phyloP scores from a whole-genome alignment of 2,797 vertebrate genomes.

The Ispidina picta region DNA sequence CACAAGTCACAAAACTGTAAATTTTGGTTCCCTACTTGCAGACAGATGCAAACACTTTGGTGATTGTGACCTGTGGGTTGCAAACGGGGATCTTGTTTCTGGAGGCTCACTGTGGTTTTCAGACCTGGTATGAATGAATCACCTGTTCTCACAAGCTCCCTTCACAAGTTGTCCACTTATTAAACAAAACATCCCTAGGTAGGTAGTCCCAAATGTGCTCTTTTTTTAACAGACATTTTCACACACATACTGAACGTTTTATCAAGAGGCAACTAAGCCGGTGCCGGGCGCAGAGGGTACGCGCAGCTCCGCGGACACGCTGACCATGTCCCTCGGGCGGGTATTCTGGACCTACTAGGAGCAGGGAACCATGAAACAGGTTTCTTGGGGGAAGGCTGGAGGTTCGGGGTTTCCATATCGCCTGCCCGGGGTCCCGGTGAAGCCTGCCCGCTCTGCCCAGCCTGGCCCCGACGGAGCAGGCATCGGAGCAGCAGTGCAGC shows the following conservation, averaged over 20 bases:
- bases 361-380: not conserved
- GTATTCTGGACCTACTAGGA: not conserved
- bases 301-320: not conserved
- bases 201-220: not conserved
- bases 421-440: not conserved
- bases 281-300: not conserved
- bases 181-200: not conserved
- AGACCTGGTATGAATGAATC: not conserved
- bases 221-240: not conserved
- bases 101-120: not conserved
- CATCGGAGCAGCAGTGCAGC: not conserved
- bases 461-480: not conserved
- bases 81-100: not conserved
- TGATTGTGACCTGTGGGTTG: not conserved
- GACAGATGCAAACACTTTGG: not conserved
- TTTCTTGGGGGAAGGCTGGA: not conserved
- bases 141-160: not conserved
- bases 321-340: not conserved
- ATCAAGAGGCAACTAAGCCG: not conserved
- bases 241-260: not conserved
- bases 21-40: not conserved
- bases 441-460: too few relatives aligned
- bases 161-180: not conserved
- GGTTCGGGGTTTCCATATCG: not conserved
- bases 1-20: not conserved